phyloP scores from a whole-genome alignment of 2,113 vertebrate genomes.

The Scomber japonicus region DNA sequence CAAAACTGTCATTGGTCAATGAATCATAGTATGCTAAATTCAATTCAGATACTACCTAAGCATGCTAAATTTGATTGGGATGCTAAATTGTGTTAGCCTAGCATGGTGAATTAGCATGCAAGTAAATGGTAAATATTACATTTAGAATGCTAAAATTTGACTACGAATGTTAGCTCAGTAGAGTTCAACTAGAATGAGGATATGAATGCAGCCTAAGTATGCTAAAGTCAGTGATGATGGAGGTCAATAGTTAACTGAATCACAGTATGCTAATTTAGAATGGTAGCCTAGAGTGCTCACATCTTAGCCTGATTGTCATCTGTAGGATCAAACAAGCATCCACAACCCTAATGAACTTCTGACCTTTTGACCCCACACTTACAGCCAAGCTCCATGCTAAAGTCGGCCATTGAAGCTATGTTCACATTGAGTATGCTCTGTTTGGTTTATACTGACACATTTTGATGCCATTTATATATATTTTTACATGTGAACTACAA shows the following conservation, averaged over 20 bases:
- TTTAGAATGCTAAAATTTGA: not conserved
- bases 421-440: not conserved
- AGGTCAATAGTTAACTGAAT: not conserved
- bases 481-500: not conserved
- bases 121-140: not conserved
- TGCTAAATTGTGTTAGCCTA: not conserved
- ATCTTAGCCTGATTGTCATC: not conserved
- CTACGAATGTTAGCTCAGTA: not conserved
- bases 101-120: conserved; percentile 8
- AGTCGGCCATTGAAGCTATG: not conserved
- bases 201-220: not conserved
- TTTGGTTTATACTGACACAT: too few species aligned
- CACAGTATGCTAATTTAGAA: not conserved
- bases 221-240: not conserved
- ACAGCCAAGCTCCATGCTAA: not conserved
- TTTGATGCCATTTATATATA: not conserved
- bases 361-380: conserved; percentile 25
- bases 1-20: not conserved
- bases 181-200: not conserved
- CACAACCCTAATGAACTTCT: not conserved
- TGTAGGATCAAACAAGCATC: not conserved
- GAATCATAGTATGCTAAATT: not conserved
- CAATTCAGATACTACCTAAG: not conserved
- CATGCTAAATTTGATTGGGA: not conserved
- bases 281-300: too few species aligned